Conservation (phyloP, 2,797 vertebrate genomes). For the Uromys caudimaculatus region DNA sequence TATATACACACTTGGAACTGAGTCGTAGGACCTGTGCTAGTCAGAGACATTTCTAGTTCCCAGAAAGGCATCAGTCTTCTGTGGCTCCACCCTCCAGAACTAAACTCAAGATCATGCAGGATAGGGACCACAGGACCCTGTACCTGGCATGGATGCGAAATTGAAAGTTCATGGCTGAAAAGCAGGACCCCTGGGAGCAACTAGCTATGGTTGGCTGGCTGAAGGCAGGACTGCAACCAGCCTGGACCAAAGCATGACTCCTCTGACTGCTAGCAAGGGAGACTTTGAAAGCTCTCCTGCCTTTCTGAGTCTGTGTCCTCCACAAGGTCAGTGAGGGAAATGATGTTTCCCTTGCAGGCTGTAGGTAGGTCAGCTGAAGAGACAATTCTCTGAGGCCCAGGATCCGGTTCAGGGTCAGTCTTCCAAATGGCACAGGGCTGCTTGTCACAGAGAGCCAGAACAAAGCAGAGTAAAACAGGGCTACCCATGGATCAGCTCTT, state of each 20-base stretch:
- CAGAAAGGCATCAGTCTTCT: conserved; percentile 8
- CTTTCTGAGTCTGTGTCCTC: not conserved
- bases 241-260: not conserved
- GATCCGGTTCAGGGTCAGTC: not conserved
- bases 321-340: too few species aligned
- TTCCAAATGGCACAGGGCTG: not conserved
- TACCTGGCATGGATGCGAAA: not conserved
- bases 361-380: not conserved
- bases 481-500: not conserved
- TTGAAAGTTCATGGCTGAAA: not conserved
- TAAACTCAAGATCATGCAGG: not conserved
- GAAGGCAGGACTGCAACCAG: not conserved
- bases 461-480: not conserved
- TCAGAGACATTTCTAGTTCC: conserved; percentile 16
- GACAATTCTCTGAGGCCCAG: not conserved
- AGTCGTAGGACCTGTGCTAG: not conserved
- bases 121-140: not conserved
- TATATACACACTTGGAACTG: conserved; percentile 47
- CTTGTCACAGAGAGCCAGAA: not conserved
- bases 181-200: not conserved
- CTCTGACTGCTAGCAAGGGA: not conserved
- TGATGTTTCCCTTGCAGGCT: not conserved
- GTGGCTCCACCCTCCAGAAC: not conserved
- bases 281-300: not conserved
- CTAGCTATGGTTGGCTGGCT: not conserved